Evolutionary conservation across 2,113 vertebrate species (phyloP), one percentile per base, ranked within the genome.

Genomic region (Polypterus senegalus): DNA sequence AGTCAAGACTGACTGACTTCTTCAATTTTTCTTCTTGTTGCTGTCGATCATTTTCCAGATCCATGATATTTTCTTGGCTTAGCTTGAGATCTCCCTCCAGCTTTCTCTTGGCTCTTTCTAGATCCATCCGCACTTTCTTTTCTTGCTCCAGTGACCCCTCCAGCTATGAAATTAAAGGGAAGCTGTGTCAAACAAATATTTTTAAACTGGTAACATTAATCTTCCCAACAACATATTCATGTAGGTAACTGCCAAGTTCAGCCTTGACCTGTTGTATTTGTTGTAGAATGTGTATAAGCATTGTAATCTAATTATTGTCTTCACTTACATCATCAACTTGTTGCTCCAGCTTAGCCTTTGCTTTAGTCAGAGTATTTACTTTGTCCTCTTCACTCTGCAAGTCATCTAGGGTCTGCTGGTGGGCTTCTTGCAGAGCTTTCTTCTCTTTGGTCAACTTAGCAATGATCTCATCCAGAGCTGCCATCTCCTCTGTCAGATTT

Each of bases 331-430:
- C 76, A 60, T 78, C 76, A 3, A 76, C 74, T 70, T 76, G 74
- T 56, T 72, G 74, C 58, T 76, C 74, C 60, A 76, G 68, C 47
- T 76, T 76, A 5, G 64, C 46, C 67, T 80, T 83, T 65, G 73
- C 70, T 65, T 83, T 83, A 48, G 78, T 80, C 57, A 83, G 75
- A 59, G 70, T 74, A 71, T 82, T 83, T 67, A 82, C 76, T 77
- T 78, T 78, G 70, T 78, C 76, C 56, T 77, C 76, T 66, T 78
- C 76, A 67, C 65, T 70, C 56, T 78, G 76, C 4, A 78, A 61
- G 55, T 78, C 76, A 72, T 77, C 75, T 51, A 76, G 62, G 4
- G 74, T 58, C 66, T 76, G 73, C 62, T 76, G 73, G 60, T 71
- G 71, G 47, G 73, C 73, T 46, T 76, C 75, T 46, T 73, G 71